phyloP scores from a whole-genome alignment of 2,888 invertebrate species.

The Hetaerina titia region DNA sequence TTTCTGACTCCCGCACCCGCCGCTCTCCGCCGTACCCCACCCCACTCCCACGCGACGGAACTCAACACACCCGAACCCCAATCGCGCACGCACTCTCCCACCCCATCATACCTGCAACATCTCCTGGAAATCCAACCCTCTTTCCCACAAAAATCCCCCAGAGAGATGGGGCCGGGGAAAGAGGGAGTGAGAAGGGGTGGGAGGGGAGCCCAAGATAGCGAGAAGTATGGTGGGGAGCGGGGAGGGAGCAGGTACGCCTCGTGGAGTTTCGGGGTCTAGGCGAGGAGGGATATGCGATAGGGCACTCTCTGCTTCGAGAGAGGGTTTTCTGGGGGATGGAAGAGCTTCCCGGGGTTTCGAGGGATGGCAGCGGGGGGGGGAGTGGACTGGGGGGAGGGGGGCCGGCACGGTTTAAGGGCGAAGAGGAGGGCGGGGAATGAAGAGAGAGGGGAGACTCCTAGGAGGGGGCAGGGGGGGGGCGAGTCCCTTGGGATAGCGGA shows the following conservation, averaged over 20 bases:
- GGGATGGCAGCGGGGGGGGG: neutral
- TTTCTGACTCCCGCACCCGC: neutral
- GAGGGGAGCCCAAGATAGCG: neutral
- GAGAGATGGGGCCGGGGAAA: neutral
- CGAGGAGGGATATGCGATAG: neutral
- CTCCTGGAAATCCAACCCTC: neutral
- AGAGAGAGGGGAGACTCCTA: too few relatives aligned
- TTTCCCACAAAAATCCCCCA: neutral
- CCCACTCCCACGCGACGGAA: too few relatives aligned
- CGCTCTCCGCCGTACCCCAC: neutral
- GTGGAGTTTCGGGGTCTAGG: neutral
- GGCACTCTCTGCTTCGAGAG: neutral
- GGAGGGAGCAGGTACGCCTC: neutral
- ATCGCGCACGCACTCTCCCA: too few relatives aligned
- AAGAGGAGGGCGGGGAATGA: neutral
- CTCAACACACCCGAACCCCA: too few relatives aligned
- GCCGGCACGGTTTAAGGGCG: neutral
- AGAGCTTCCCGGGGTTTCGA: neutral
- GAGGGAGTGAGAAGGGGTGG: neutral
- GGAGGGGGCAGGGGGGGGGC: neutral
- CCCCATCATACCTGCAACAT: neutral
- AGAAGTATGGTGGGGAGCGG: neutral
- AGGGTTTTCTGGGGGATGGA: neutral
- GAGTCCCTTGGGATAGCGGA: neutral
- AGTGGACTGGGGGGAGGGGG: neutral